Base-by-base conservation (phyloP, 2,888 invertebrate species). In the Crematogaster levior region DNA sequence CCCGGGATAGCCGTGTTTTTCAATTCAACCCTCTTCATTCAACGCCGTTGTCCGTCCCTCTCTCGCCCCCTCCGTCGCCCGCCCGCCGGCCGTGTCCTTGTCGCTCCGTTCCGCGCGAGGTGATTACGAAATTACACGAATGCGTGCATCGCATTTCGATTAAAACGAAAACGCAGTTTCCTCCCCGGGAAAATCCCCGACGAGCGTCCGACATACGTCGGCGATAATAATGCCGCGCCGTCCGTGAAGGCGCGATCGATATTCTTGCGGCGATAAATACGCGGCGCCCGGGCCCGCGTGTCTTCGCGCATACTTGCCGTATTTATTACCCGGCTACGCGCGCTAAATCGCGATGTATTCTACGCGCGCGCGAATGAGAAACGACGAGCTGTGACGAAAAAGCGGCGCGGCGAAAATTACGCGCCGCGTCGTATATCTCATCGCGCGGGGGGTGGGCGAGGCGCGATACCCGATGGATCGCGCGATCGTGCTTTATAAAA, bases 51-150 rank as follows among this genome's bases (percentile, higher is more conserved):
- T 58, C 37, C 74, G 15, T 24, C 24, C 27, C 27, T 2, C n/a
- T 30, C 10, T 24, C 74, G 15, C 27, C 24, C 27, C 27, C 1
- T 12, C n/a, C 10, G 34, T 24, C 53, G 63, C 48, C n/a, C 7
- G 15, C 43, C 30, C 63, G 21, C 9, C 61, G 7, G 7, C 61
- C 61, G n/a, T 34, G n/a, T 21, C 46, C 34, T 6, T 34, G 73
- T 30, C 34, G 43, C 72, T 65, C 15, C 40, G 53, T 40, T 63
- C 21, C 34, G 21, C 37, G 60, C 73, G 51, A 53, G 75, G 73
- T 61, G 75, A 82, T 84, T 84, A 85, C 58, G 48, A 80, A 80
- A 85, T 85, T 83, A 83, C 80, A 84, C 82, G 65, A 85, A 61
- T 72, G 60, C 65, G 48, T 72, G 80, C 51, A 77, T 77, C 72